A percentile compares a stretch with the other conserved stretches of the same genome.
phyloP scores from a whole-genome alignment of 1,140 invertebrate species.

The Hormaphis cornu region DNA sequence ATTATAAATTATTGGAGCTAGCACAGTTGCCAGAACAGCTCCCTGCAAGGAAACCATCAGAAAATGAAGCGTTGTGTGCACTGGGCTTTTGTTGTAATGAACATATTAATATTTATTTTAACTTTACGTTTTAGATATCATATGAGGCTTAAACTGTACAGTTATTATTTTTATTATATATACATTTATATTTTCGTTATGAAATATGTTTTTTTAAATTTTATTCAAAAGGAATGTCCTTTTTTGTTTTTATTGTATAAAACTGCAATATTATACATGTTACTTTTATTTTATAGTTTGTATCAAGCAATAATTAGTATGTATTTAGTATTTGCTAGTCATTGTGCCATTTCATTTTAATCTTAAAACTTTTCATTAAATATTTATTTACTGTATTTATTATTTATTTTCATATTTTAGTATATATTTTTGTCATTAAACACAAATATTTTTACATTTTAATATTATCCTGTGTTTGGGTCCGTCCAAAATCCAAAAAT shows the following conservation, averaged over 20 bases:
- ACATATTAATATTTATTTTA: too few species aligned
- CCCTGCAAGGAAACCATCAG: too few species aligned
- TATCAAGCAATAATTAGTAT: too few species aligned
- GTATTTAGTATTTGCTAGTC: constrained; percentile 6
- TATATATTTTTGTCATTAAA: not conserved
- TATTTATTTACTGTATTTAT: constrained; percentile 3
- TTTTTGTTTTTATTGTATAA: not conserved
- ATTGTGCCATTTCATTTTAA: constrained; percentile 22
- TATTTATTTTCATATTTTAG: constrained; percentile 2
- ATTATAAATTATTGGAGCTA: too few species aligned
- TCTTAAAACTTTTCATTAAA: not conserved
- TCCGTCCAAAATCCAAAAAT: constrained; percentile 19
- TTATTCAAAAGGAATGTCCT: not conserved
- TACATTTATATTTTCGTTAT: not conserved
- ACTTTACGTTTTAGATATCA: too few species aligned
- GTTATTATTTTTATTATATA: not conserved
- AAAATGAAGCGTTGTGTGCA: too few species aligned
- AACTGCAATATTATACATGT: not conserved
- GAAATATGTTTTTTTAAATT: not conserved
- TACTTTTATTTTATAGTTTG: not conserved
- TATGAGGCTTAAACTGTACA: too few species aligned
- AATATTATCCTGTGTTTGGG: not conserved
- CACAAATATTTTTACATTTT: not conserved
- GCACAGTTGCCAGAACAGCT: too few species aligned
- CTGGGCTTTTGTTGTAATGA: too few species aligned